These are phyloP conservation scores for Phaedon cochleariae DNA, from an alignment of 2,888 invertebrate genomes.

Conservation along the genomic window DNA sequence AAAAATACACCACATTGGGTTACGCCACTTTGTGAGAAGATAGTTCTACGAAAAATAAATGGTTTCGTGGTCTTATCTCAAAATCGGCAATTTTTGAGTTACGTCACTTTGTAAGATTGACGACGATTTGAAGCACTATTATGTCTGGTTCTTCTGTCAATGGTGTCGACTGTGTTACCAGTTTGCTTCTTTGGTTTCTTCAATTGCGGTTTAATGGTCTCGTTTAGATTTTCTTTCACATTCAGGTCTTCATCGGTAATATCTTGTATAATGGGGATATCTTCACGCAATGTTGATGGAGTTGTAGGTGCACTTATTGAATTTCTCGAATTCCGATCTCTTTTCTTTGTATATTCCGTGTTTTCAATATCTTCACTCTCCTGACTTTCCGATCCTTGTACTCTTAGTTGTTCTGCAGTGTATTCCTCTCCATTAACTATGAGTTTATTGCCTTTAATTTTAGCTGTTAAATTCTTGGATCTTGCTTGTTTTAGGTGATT, in stretches of 20 bases:
- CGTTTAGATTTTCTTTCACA: not conserved
- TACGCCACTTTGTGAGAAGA: no score
- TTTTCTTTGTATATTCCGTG: not conserved
- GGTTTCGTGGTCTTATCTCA: no score
- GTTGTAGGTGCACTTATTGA: slow-evolving; percentile 1
- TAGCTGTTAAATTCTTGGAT: slow-evolving; percentile 4
- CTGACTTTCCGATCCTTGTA: slow-evolving; percentile 9
- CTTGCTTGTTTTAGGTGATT: slow-evolving; percentile 12
- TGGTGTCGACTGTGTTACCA: not conserved
- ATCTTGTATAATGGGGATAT: not conserved
- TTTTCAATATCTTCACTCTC: not conserved
- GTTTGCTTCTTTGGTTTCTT: not conserved
- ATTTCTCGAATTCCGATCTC: not conserved
- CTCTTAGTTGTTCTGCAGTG: slow-evolving; percentile 8
- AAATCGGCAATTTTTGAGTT: no score
- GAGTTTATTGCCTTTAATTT: slow-evolving; percentile 6
- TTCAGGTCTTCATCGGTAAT: slow-evolving; percentile 3
- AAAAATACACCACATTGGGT: no score
- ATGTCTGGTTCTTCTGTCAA: not conserved
- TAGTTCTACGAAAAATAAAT: no score
- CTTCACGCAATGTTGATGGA: not conserved
- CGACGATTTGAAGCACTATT: not conserved
- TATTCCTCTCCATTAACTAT: slow-evolving; percentile 10
- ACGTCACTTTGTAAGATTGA: no score
- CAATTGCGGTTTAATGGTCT: not conserved